A percentile compares a stretch with the other conserved stretches of the same genome.
phyloP scores from a whole-genome alignment of 2,113 vertebrate species.

The Amphiprion ocellaris region DNA sequence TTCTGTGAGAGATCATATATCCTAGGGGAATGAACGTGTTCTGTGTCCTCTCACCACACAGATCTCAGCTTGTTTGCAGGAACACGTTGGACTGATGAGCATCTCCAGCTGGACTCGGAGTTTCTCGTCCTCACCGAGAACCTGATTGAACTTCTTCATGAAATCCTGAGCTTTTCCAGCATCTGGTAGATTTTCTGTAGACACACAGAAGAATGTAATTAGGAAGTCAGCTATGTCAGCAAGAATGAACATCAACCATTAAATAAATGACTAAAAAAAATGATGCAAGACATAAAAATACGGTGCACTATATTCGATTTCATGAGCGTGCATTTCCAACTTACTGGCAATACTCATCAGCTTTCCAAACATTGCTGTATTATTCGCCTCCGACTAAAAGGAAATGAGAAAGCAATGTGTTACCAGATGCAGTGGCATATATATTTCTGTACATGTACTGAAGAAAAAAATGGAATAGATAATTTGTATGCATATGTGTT shows the following conservation, averaged over 20 bases:
- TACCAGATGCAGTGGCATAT: background rate
- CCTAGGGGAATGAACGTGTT: background rate
- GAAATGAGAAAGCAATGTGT: slow-evolving; percentile 14
- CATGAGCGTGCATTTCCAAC: slow-evolving; percentile 67
- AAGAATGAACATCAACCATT: background rate
- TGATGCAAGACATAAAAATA: background rate
- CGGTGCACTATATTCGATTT: background rate
- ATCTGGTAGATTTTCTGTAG: slow-evolving; percentile 95
- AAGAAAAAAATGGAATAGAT: background rate
- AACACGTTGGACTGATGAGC: slow-evolving; percentile 97
- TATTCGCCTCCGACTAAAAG: slow-evolving; percentile 94
- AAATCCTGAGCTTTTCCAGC: slow-evolving; percentile 99
- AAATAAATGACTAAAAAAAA: background rate
- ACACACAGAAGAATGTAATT: background rate
- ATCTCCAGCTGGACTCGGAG: slow-evolving; percentile 93
- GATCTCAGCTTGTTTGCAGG: slow-evolving; percentile 97
- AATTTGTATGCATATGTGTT: background rate
- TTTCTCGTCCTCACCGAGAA: slow-evolving; percentile 97
- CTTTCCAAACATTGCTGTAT: slow-evolving; percentile 95
- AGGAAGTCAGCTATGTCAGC: background rate
- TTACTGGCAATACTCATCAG: slow-evolving; percentile 98
- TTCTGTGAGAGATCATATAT: background rate
- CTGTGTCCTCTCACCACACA: slow-evolving; percentile 92
- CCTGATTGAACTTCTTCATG: slow-evolving; percentile 99
- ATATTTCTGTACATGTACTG: background rate